Percentiles rank a stretch among this genome's conserved stretches.
Conservation (phyloP, 2,797 vertebrate species). For the Lagorchestes hirsutus region DNA sequence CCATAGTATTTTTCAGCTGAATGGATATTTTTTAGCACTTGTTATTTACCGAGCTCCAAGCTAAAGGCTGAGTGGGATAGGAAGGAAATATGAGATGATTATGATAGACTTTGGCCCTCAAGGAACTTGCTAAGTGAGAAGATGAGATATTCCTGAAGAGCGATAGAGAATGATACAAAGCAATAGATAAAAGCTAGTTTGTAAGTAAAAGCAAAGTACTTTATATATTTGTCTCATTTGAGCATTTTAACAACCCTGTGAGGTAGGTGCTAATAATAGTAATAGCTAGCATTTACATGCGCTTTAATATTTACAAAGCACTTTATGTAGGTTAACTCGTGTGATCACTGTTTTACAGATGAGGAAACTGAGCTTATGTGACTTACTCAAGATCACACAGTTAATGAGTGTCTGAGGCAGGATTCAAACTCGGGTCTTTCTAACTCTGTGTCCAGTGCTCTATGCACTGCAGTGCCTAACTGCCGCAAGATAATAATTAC, state of each 20-base stretch:
- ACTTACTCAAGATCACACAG: neutral
- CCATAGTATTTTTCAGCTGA: neutral
- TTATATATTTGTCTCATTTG: neutral
- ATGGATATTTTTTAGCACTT: neutral
- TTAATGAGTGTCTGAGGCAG: neutral
- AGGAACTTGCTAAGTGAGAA: neutral
- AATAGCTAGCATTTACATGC: neutral
- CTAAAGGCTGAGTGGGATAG: neutral
- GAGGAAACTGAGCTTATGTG: neutral
- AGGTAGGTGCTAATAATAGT: neutral
- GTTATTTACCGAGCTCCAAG: conserved; percentile 12
- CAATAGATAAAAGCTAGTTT: neutral
- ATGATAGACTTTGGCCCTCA: neutral
- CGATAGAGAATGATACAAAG: neutral
- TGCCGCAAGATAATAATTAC: neutral
- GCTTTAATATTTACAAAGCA: neutral
- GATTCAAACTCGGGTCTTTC: neutral
- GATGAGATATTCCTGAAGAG: neutral
- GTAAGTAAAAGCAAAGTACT: neutral
- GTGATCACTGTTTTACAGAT: neutral
- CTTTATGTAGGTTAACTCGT: neutral
- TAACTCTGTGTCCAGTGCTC: neutral
- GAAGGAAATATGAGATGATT: conserved; percentile 43
- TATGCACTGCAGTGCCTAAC: neutral
- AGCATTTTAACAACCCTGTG: neutral